phyloP scores from a whole-genome alignment of 2,888 invertebrate species.

The Chrysolina americana region DNA sequence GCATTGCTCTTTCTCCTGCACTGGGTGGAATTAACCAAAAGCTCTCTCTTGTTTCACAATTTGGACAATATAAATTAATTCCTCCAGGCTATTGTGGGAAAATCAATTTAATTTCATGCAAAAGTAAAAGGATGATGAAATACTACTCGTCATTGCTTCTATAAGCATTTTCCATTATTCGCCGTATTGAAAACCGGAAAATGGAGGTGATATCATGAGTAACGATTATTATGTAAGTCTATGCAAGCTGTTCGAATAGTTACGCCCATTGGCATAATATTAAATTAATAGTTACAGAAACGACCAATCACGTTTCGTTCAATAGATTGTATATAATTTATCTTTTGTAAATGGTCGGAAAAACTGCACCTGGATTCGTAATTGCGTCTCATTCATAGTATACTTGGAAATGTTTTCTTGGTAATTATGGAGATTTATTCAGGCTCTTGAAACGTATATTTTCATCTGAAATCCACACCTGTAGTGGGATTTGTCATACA shows the following conservation, averaged over 20 bases:
- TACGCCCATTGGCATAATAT: slow-evolving; percentile 56
- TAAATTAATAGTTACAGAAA: slow-evolving; percentile 54
- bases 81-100: background rate
- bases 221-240: slow-evolving; percentile 31
- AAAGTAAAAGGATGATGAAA: slow-evolving; percentile 11
- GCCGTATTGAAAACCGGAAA: slow-evolving; percentile 15
- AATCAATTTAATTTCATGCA: background rate
- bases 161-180: slow-evolving; percentile 18
- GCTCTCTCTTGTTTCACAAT: background rate
- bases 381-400: slow-evolving; percentile 30
- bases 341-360: slow-evolving; percentile 59
- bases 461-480: slow-evolving; percentile 19
- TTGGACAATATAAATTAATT: background rate
- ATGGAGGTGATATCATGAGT: slow-evolving; percentile 36
- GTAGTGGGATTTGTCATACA: slow-evolving; percentile 1
- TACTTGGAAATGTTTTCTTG: slow-evolving; percentile 37
- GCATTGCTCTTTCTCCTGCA: too few relatives aligned
- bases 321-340: slow-evolving; percentile 53
- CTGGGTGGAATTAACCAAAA: too few relatives aligned
- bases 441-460: slow-evolving; percentile 19
- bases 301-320: slow-evolving; percentile 61
- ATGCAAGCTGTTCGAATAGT: slow-evolving; percentile 40
- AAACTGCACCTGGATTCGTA: slow-evolving; percentile 58
- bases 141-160: slow-evolving; percentile 13
- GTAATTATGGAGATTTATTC: slow-evolving; percentile 38